These are phyloP conservation scores for Danaus melanippus DNA, from an alignment of 1,140 invertebrate genomes.

Conservation along the genomic window DNA sequence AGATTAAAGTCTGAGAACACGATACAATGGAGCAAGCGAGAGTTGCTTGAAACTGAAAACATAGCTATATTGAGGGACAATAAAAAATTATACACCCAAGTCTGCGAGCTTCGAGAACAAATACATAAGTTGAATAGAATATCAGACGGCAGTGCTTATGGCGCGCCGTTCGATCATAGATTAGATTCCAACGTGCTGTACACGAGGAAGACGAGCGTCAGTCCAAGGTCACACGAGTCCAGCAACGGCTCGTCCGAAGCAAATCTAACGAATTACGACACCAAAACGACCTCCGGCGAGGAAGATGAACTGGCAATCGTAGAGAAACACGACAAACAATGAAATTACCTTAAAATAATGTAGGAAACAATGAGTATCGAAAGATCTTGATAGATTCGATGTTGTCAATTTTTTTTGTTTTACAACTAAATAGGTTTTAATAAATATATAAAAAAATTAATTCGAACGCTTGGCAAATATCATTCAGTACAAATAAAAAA, in stretches of 20 bases:
- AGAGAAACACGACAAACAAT: constrained; percentile 44
- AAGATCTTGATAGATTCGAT: constrained; percentile 5
- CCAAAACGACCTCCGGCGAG: constrained; percentile 59
- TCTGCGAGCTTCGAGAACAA: constrained; percentile 84
- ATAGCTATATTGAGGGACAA: constrained; percentile 89
- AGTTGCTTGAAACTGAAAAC: constrained; percentile 92
- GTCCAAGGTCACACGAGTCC: constrained; percentile 57
- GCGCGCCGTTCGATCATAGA: constrained; percentile 36
- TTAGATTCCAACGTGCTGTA: constrained; percentile 57
- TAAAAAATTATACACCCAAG: constrained; percentile 86
- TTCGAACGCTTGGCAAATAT: constrained; percentile 11
- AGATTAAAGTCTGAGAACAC: constrained; percentile 93
- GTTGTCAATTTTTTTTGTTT: constrained; percentile 6
- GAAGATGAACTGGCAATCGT: constrained; percentile 62
- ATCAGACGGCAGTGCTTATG: constrained; percentile 57
- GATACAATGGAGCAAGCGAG: constrained; percentile 92
- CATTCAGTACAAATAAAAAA: constrained; percentile 13
- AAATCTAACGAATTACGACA: constrained; percentile 47
- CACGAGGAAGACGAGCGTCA: constrained; percentile 52
- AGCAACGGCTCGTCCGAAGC: constrained; percentile 60
- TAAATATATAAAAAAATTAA: constrained; percentile 2
- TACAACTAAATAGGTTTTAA: constrained; percentile 7
- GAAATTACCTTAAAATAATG: constrained; percentile 14
- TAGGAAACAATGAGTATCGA: neutral
- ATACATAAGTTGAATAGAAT: constrained; percentile 65